These are phyloP conservation scores for Ariopsis seemanni DNA, from an alignment of 2,113 vertebrate genomes.

Conservation along the genomic window DNA sequence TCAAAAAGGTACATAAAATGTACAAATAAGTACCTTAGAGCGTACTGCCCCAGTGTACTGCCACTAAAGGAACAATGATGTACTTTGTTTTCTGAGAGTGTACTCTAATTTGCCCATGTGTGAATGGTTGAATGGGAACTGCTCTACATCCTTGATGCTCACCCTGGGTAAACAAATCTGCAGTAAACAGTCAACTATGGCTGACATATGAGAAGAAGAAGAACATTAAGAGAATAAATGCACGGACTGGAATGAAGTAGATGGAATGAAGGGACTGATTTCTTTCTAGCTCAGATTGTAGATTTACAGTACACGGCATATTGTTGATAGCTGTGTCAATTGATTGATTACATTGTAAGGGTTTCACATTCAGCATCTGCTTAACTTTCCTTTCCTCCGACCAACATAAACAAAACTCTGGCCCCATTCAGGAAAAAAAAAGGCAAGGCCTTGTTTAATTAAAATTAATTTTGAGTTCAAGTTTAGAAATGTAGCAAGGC, in stretches of 20 bases:
- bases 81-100: no score
- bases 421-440: neutral
- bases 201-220: no score
- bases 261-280: neutral
- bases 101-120: no score
- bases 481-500: neutral
- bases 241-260: neutral
- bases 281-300: neutral
- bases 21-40: no score
- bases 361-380: neutral
- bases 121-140: no score
- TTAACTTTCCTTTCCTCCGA: neutral
- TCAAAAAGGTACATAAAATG: no score
- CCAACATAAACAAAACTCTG: neutral
- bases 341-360: neutral
- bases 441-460: neutral
- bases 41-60: no score
- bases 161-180: no score
- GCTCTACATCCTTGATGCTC: no score
- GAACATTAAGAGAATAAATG: no score
- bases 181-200: no score
- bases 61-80: no score
- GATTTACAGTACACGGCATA: neutral
- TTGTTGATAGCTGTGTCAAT: neutral
- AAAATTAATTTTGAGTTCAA: neutral